phyloP scores from a whole-genome alignment of 2,888 invertebrate species.

The Eueremaeus valkanovi region DNA sequence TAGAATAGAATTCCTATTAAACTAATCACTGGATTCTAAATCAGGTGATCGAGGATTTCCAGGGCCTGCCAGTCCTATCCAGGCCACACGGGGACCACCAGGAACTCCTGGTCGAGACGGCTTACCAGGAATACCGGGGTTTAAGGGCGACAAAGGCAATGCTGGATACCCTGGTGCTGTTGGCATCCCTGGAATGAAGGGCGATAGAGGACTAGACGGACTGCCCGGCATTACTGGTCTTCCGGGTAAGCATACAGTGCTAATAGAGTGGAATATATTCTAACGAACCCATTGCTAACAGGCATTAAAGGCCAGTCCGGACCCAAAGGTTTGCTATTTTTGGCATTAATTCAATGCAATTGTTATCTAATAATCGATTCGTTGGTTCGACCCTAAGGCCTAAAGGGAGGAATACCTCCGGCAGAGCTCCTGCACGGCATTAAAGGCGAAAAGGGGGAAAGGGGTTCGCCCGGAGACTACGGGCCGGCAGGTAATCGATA shows the following conservation, averaged over 20 bases:
- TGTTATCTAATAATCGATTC: background rate
- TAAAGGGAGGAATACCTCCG: background rate
- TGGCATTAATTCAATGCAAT: background rate
- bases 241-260: background rate
- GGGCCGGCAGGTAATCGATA: conserved; percentile 51
- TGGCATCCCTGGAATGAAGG: conserved; percentile 46
- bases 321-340: background rate
- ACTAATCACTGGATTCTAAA: too few relatives aligned
- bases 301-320: conserved; percentile 55
- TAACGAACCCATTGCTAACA: too few relatives aligned
- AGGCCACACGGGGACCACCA: background rate
- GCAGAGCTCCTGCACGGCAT: background rate
- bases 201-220: conserved; percentile 41
- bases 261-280: too few relatives aligned
- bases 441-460: conserved; percentile 42
- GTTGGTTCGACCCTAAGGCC: background rate
- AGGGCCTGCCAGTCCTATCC: background rate
- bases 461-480: conserved; percentile 54
- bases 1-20: too few relatives aligned
- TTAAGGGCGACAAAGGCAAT: conserved; percentile 56
- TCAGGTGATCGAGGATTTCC: conserved; percentile 10
- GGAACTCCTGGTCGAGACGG: conserved; percentile 55
- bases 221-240: conserved; percentile 36
- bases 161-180: conserved; percentile 45
- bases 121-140: conserved; percentile 63